Evolutionary conservation across 2,113 vertebrate species (phyloP).

Genomic region (Brevimyrus niger): DNA sequence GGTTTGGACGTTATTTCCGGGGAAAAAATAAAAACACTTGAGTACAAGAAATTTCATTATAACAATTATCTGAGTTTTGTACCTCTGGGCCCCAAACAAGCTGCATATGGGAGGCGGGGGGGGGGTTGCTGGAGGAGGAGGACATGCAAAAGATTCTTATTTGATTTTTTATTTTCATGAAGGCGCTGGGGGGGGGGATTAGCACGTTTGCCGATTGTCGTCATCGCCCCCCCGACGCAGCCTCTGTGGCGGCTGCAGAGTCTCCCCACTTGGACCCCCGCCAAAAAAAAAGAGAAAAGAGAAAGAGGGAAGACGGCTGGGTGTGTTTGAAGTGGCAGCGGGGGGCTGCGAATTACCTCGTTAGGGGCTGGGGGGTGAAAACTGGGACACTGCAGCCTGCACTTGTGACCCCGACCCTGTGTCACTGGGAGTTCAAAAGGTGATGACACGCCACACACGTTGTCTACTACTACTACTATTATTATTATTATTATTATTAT

Average conservation of each 20-base stretch:
- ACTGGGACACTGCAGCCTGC: background rate
- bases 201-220: background rate
- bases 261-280: background rate
- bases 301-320: background rate
- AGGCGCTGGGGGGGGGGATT: background rate
- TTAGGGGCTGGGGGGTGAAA: background rate
- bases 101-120: background rate
- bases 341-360: background rate
- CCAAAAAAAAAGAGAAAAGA: background rate
- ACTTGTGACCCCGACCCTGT: background rate
- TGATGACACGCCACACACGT: background rate
- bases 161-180: background rate
- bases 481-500: background rate
- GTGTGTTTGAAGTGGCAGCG: background rate
- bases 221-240: background rate
- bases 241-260: background rate
- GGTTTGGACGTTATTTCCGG: constrained; percentile 22
- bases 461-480: background rate
- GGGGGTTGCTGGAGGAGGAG: background rate
- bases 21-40: constrained; percentile 19
- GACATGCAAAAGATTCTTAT: background rate
- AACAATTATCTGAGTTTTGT: constrained; percentile 23
- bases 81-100: background rate
- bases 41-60: constrained; percentile 27
- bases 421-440: background rate